Base-by-base conservation (phyloP, 2,888 invertebrate species). In the Aspidapion aeneum region DNA sequence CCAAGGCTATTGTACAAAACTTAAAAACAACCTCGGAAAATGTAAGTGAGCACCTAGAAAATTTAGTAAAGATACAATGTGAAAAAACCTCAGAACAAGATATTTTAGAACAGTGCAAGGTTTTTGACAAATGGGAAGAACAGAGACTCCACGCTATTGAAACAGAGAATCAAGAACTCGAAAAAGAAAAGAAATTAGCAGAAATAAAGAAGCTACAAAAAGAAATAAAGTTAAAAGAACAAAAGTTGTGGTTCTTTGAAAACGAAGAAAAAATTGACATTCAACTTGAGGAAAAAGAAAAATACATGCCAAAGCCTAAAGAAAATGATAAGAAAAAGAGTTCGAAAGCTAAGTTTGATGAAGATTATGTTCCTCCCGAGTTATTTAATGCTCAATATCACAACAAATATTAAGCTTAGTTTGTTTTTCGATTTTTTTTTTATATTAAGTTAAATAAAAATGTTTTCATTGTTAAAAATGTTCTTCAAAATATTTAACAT, bases 241-340 rank as follows among this genome's bases (percentile, higher is more conserved):
- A 83, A 64, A 84, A 84, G 69, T 75, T 90, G 59, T 89, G 89
- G 89, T 94, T 90, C 85, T 94, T 94, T 80, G 90, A 93, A 65
- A 89, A 90, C 74, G 87, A 91, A 75, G 91, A 92, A 51, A 78
- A 87, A 71, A 85, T 91, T 70, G 90, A 92, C 72, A 79, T 93
- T 55, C 77, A 85, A 76, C 90, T 92, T 70, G 88, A 87, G 73
- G 84, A 78, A 75, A 88, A 83, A 75, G 82, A 77, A 75, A 80
- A 79, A 12, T 68, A 61, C 16, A 64, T 64, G 61, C 68, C 68
- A 49, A 71, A 66, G 57, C 64, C 67, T 20, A 64, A 65, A 64
- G 67, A 69, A 59, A 81, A 79, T 48, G 85, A 82, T 69, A 84
- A 84, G 70, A 84, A 80, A 73, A 79, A 77, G 57, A 76, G 81